A percentile compares a stretch with the other conserved stretches of the same genome.
Conservation (phyloP, 2,888 invertebrate genomes). For the Cheilosia vulpina region DNA sequence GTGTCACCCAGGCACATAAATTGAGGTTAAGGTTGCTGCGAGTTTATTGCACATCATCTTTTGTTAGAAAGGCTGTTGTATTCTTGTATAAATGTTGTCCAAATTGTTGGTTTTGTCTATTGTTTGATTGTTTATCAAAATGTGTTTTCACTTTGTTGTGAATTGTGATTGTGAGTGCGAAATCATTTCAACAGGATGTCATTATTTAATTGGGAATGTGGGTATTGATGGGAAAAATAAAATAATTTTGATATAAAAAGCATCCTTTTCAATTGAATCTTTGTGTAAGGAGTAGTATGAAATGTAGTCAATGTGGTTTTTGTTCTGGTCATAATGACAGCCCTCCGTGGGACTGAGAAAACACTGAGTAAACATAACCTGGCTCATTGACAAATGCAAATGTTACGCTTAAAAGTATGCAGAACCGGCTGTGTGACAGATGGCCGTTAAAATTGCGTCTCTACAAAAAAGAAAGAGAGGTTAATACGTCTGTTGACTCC, state of each 20-base stretch:
- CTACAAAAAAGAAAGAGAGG: too few species aligned
- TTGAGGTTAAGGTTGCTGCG: constrained; percentile 54
- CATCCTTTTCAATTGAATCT: too few species aligned
- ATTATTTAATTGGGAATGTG: constrained; percentile 2
- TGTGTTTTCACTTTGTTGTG: constrained; percentile 23
- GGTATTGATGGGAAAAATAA: constrained; percentile 14
- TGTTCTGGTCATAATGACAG: too few species aligned
- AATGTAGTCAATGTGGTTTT: too few species aligned
- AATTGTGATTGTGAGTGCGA: constrained; percentile 3
- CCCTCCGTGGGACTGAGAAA: too few species aligned
- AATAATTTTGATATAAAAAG: neutral
- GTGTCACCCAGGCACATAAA: constrained; percentile 49
- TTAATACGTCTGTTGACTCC: too few species aligned
- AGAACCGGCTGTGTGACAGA: too few species aligned
- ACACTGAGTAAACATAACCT: too few species aligned
- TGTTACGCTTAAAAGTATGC: too few species aligned
- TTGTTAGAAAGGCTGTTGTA: constrained; percentile 29
- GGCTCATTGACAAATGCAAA: too few species aligned
- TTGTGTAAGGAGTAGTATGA: too few species aligned
- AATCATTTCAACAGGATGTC: constrained; percentile 29
- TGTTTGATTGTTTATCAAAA: constrained; percentile 48
- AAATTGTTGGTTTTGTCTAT: constrained; percentile 53
- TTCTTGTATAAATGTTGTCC: constrained; percentile 14
- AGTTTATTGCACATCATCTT: constrained; percentile 18
- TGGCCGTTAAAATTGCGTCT: too few species aligned